A percentile compares a stretch with the other conserved stretches of the same genome.
phyloP scores from a whole-genome alignment of 2,888 invertebrate genomes.

The Mythimna albipuncta region DNA sequence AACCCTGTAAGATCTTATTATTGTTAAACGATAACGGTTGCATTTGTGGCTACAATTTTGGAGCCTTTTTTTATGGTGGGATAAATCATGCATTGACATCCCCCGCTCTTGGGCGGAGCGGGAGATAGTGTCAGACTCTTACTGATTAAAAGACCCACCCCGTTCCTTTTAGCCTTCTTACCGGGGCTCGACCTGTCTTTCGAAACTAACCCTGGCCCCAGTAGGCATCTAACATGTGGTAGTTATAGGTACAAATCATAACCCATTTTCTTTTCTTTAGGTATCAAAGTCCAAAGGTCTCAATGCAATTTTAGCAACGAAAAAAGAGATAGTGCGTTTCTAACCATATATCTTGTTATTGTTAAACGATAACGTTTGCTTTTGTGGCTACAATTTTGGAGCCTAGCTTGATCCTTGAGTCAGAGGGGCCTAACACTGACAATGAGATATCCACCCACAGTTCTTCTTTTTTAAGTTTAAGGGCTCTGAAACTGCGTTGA shows the following conservation, averaged over 20 bases:
- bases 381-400: not conserved
- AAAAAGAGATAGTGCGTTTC: not conserved
- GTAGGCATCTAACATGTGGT: no score
- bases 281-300: slow-evolving; percentile 8
- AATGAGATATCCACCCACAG: not conserved
- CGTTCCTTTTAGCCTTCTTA: no score
- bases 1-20: not conserved
- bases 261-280: not conserved
- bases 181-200: no score
- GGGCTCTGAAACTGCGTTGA: no score
- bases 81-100: no score
- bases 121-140: no score
- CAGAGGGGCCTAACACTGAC: not conserved
- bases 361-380: not conserved
- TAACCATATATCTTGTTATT: not conserved
- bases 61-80: no score
- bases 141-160: no score
- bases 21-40: not conserved
- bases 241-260: no score
- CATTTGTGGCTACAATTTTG: not conserved
- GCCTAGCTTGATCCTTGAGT: not conserved
- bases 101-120: no score
- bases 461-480: not conserved
- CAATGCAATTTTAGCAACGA: not conserved
- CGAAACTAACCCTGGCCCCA: no score